phyloP scores from a whole-genome alignment of 2,113 vertebrate species.

The Ifrita kowaldi region DNA sequence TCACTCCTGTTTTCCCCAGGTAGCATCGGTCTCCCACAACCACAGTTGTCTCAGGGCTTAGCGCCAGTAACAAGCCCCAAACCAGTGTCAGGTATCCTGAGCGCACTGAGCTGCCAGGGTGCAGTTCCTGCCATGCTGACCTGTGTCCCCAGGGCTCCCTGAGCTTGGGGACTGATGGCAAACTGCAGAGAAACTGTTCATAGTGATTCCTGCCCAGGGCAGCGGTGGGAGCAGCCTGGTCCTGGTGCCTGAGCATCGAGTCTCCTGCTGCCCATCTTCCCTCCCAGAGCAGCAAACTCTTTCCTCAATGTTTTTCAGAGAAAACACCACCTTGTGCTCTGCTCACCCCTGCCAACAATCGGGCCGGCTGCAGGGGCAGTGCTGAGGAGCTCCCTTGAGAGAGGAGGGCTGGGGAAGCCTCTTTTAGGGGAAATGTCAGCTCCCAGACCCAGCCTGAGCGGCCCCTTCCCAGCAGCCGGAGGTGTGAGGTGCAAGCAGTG shows the following conservation, averaged over 20 bases:
- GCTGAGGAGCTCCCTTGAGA: neutral
- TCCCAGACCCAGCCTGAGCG: neutral
- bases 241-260: neutral
- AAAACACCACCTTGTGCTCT: neutral
- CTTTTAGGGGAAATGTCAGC: neutral
- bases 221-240: neutral
- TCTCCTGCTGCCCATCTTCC: neutral
- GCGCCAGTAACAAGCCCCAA: neutral
- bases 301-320: neutral
- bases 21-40: neutral
- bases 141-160: neutral
- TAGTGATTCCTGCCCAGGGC: neutral
- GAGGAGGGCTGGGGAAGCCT: neutral
- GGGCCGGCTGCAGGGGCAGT: neutral
- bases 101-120: neutral
- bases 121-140: neutral
- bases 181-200: neutral
- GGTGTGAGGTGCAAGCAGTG: neutral
- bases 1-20: neutral
- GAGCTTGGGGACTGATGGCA: neutral
- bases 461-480: neutral
- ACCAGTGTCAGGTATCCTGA: rapidly evolving
- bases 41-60: neutral
- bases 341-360: neutral
- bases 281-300: neutral